A percentile compares a stretch with the other conserved stretches of the same genome.
These are phyloP conservation scores for Agrilus biguttatus DNA, from an alignment of 2,888 invertebrate genomes.

Conservation along the genomic window DNA sequence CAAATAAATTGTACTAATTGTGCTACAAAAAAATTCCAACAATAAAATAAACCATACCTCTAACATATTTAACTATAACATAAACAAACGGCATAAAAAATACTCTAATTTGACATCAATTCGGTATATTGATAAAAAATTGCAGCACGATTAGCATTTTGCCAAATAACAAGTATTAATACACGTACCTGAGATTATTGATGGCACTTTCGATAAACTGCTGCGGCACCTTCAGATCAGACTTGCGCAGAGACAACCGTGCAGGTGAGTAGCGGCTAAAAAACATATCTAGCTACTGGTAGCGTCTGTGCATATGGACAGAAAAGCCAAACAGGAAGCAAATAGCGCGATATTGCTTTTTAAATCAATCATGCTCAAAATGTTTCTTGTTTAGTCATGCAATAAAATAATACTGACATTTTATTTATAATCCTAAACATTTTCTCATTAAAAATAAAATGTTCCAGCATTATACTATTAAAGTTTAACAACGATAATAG, in stretches of 20 bases:
- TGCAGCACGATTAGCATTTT: background rate
- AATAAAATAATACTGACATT: no score
- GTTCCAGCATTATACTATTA: no score
- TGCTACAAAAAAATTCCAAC: background rate
- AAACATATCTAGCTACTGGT: conserved; percentile 24
- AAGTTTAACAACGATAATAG: no score
- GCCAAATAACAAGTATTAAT: conserved; percentile 2
- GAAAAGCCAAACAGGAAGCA: conserved; percentile 12
- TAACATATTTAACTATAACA: background rate
- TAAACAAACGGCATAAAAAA: background rate
- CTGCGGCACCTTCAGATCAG: conserved; percentile 63
- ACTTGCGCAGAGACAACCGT: conserved; percentile 68
- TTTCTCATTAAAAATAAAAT: no score
- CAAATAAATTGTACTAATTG: conserved; percentile 2
- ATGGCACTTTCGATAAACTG: conserved; percentile 61
- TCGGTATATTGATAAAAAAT: background rate
- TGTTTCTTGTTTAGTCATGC: no score
- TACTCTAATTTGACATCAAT: background rate
- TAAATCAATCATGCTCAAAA: background rate
- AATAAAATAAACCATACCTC: conserved; percentile 3
- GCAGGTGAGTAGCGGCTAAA: conserved; percentile 74
- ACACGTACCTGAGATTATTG: conserved; percentile 59
- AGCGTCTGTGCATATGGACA: conserved; percentile 14
- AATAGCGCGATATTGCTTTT: conserved; percentile 1
- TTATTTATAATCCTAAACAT: no score